Base-by-base conservation (phyloP, 2,113 vertebrate genomes). In the Plectropomus leopardus region DNA sequence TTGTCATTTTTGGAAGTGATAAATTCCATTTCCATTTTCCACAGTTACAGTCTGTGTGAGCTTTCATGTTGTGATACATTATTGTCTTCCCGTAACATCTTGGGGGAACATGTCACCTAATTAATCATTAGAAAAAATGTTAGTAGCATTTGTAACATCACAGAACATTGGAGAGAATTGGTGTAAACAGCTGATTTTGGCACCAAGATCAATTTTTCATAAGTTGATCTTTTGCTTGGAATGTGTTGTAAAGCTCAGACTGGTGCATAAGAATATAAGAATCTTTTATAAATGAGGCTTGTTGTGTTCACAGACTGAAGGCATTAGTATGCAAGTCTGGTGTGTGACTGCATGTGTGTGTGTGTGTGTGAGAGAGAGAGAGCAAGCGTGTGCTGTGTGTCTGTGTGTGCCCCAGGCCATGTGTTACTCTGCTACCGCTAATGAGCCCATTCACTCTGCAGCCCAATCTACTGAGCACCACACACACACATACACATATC, bases 381-480 rank as follows among this genome's bases (percentile, higher is more conserved):
- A 5, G 58, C 5, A 76, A 7, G 76, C 2, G 79, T 59, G 84
- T 36, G 60, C 40, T 51, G 72, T 72, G 82, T 82, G 82, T 76
- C 16, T 89, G 83, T 85, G 86, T 85, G 87, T 53, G 92, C 92
- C 92, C 75, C 86, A 80, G 92, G 91, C 91, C 90, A 93, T 92
- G 92, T 93, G 92, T 89, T 93, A 85, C 91, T 90, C 83, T 92
- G 92, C 87, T 88, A 86, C 79, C 83, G 57, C 91, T 93, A 93
- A 93, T 93, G 92, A 93, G 92, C 89, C 88, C 86, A 86, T 93
- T 93, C 90, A 87, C 84, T 86, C 84, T 78, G 88, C 89, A 86
- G 88, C 78, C 85, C 87, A 82, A 83, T 88, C 86, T 86, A 83
- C 81, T 70, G 73, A 84, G 72, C 88, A 74, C 73, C 71, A 69